A percentile compares a stretch with the other conserved stretches of the same genome.
Evolutionary conservation across 2,888 invertebrate species (phyloP).

Genomic region (Hyposoter didymator): DNA sequence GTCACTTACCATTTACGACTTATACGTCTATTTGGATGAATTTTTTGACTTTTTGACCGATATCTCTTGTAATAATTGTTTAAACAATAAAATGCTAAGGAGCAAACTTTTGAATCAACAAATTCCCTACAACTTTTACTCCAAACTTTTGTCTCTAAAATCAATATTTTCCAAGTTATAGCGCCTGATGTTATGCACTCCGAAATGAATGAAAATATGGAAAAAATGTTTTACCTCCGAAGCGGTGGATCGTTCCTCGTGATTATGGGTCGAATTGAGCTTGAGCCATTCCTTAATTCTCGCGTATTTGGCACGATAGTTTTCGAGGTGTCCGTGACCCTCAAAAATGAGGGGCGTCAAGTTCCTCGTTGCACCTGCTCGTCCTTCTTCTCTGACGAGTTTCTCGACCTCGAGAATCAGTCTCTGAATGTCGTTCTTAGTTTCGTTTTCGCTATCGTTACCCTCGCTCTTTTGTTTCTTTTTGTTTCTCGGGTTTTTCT

Average conservation of each 20-base stretch:
- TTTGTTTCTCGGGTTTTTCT: conserved; percentile 78
- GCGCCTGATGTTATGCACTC: too few species aligned
- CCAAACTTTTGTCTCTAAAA: too few species aligned
- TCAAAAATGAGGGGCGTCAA: conserved; percentile 86
- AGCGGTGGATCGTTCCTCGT: conserved; percentile 74
- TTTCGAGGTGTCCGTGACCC: conserved; percentile 84
- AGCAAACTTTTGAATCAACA: too few species aligned
- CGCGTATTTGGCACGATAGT: conserved; percentile 87
- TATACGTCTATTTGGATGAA: neutral
- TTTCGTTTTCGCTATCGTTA: conserved; percentile 85
- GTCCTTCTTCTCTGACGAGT: conserved; percentile 88
- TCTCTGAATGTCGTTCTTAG: conserved; percentile 87
- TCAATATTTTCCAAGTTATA: too few species aligned
- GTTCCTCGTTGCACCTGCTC: conserved; percentile 83
- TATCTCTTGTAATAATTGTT: too few species aligned
- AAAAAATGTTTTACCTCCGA: conserved; percentile 75
- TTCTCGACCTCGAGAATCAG: conserved; percentile 93
- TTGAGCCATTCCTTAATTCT: conserved; percentile 90
- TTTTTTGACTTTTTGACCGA: too few species aligned
- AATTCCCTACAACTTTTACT: too few species aligned
- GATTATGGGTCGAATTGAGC: conserved; percentile 83
- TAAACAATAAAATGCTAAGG: too few species aligned
- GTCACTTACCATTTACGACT: too few species aligned
- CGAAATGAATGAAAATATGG: too few species aligned
- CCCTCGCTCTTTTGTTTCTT: conserved; percentile 77